phyloP scores from a whole-genome alignment of 2,113 vertebrate genomes.

The Scomber japonicus region DNA sequence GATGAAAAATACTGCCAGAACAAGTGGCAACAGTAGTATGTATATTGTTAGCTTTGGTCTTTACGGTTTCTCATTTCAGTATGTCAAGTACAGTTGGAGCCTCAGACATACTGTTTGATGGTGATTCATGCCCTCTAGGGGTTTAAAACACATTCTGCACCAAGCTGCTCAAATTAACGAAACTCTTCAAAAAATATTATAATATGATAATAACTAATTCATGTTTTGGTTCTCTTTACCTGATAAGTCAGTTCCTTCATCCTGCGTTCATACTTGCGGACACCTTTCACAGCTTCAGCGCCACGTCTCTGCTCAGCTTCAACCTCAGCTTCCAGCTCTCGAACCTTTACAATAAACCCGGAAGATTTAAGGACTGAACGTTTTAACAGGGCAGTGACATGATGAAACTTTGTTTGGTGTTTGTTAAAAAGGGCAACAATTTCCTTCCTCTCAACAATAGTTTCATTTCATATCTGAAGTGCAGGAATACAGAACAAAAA shows the following conservation, averaged over 20 bases:
- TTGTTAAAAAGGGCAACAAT: not conserved
- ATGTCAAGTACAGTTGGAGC: not conserved
- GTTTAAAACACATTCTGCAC: conserved; percentile 34
- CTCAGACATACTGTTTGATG: conserved; percentile 18
- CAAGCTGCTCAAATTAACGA: not conserved
- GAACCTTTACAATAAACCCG: conserved; percentile 64
- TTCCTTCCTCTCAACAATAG: not conserved
- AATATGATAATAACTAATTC: not conserved
- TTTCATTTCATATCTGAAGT: too few species aligned
- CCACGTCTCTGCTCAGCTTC: conserved; percentile 78
- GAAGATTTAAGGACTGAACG: conserved; percentile 8
- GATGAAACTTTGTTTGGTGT: not conserved
- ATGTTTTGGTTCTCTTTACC: conserved; percentile 57
- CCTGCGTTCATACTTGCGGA: conserved; percentile 83
- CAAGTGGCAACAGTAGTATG: not conserved
- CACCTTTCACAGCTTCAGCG: conserved; percentile 79
- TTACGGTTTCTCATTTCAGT: not conserved
- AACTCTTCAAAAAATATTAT: not conserved
- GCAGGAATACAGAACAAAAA: not conserved
- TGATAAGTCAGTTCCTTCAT: conserved; percentile 83
- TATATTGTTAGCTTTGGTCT: conserved; percentile 37
- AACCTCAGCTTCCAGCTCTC: conserved; percentile 79
- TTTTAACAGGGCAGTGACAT: not conserved
- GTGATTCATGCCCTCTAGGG: conserved; percentile 71
- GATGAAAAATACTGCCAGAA: too few species aligned